These are phyloP conservation scores for Thamnophis sirtalis DNA, from an alignment of 2,113 vertebrate species.

Conservation along the genomic window DNA sequence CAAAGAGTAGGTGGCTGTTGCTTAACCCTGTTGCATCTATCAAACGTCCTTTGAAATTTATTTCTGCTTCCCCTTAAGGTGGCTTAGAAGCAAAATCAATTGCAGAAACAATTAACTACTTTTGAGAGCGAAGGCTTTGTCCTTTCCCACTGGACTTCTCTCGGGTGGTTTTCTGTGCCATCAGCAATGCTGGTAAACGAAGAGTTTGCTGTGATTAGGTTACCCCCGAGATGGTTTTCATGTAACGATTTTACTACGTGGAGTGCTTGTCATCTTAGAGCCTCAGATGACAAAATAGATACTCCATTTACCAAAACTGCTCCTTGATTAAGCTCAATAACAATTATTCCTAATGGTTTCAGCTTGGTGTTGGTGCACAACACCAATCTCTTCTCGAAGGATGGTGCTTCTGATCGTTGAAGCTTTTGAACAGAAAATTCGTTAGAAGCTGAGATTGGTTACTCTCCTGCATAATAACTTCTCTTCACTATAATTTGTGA, in stretches of 20 bases:
- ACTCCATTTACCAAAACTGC: neutral
- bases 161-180: neutral
- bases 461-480: neutral
- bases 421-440: constrained; percentile 25
- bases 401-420: constrained; percentile 18
- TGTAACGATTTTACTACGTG: neutral
- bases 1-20: neutral
- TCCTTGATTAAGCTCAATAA: neutral
- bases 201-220: neutral
- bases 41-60: neutral
- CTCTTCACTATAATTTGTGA: neutral
- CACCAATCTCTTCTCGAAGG: constrained; percentile 3
- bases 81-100: neutral
- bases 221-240: neutral
- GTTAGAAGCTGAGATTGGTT: neutral
- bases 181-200: neutral
- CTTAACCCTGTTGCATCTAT: neutral
- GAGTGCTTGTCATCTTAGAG: neutral
- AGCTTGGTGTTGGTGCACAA: neutral
- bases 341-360: constrained; percentile 25
- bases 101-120: neutral
- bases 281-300: neutral
- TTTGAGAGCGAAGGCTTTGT: neutral
- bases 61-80: neutral
- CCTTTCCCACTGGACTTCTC: neutral